Base-by-base conservation (phyloP, 1,140 invertebrate species). In the Artemia franciscana region DNA sequence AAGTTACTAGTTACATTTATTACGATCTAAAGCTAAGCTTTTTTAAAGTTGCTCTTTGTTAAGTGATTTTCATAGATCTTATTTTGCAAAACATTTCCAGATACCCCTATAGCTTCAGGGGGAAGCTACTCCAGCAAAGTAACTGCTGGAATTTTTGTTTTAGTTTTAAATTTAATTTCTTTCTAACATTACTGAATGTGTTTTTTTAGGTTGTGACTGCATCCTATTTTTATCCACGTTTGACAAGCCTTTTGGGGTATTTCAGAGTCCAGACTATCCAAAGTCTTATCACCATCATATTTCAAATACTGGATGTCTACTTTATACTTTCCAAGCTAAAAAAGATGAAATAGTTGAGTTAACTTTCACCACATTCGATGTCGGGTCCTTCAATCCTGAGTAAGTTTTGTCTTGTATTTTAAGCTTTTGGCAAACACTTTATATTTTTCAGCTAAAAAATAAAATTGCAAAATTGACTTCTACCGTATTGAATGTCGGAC, bases 191-290 rank as follows among this genome's bases (percentile, higher is more conserved):
- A 24, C 9, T 3, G 15, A 7, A 9, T 30, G 7, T 58, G 24
- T 23, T 12, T 7, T 62, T 62, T n/a, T 26, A 64, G 63, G 63
- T 58, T 64, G 63, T 57, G 63, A 64, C 12, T 64, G 63, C 57
- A 60, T 64, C 15, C 61, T 63, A 15, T 64, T 63, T 18, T 58
- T 25, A 23, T 57, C 39, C 57, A 64, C 63, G 4, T 64, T 26
- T n/a, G 63, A 60, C 5, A 60, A 64, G 26, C 56, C 63, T 24
- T 30, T 24, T 27, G 63, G 63, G 15, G 58, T 60, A 26, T 64
- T 64, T 58, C 60, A 51, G 28, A 64, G 63, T 62, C 63, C 63
- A 7, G 63, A 64, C 58, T 64, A 60, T 56, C 63, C 63, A 27
- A 61, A 64, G 56, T 60, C 63, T n/a, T 64, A 64, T 58, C 57